Evolutionary conservation across 1,140 invertebrate genomes (phyloP), one percentile per base, ranked within the genome.

Genomic region (Protaetia brevitarsis): DNA sequence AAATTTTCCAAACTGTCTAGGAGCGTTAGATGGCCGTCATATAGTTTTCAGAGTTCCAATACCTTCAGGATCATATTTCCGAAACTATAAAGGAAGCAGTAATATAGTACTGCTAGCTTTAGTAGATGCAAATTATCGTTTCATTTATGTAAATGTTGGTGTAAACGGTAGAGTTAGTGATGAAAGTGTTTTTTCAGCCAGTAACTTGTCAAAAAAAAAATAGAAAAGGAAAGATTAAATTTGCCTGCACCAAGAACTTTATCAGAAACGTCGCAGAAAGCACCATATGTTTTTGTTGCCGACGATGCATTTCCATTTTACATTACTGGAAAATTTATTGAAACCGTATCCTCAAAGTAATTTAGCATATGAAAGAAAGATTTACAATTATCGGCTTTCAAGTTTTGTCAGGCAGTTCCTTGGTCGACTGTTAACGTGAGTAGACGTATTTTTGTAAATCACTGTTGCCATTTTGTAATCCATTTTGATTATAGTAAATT

Each of bases 11-110:
- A 72, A 79, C 69, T 81, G 79, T 63, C 45, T 79, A 26, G 80
- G 80, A n/a, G 76, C 76, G n/a, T 69, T 82, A 13, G 80, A 82
- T 72, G 78, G 79, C n/a, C 79, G 78, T 62, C 79, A 81, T 63
- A 70, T 81, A n/a, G 41, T 60, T 28, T 78, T 81, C 36, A 62
- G 69, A 31, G 69, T 69, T 28, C 79, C 79, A 3, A 29, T 63
- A 4, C 69, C 70, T 27, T 67, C 73, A 45, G 80, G 80, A 16
- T 74, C 76, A 8, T 45, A 68, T 26, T 70, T 63, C 37, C 66
- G 34, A 30, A 73, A 70, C 31, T 72, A 70, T 56, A 72, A 72
- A 57, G 65, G 59, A 3, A 23, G 13, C 4, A 13, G 69, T 30
- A 65, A 59, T 27, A 71, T 70, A 51, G 70, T 73, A 28, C 34